Base-by-base conservation (phyloP, 2,888 invertebrate species). In the Phengaris arion region DNA sequence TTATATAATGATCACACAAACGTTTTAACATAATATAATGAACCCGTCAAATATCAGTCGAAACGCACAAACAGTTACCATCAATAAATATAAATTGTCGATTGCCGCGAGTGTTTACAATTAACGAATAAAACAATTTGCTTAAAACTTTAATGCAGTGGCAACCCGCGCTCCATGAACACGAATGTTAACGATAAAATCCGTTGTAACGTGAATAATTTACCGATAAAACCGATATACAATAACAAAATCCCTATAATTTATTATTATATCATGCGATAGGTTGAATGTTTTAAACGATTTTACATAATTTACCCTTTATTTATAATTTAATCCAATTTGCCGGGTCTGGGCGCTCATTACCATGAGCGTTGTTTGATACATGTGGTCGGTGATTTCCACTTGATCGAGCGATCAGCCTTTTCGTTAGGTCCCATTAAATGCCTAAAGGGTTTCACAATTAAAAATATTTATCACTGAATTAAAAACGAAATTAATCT, bases 161-260 rank as follows among this genome's bases (percentile, higher is more conserved):
- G 72, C 72, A 13, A 72, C 54, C 72, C 72, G 51, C 51, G 70
- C 48, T 70, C 48, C 72, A 54, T 72, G 52, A 54, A 72, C 72
- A 72, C 52, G 52, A 76, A 77, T 69, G 76, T 77, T 75, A 77
- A 77, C 77, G 76, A 77, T 77, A 75, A 76, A 76, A 75, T 70
- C 77, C 69, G 69, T 13, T 57, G 69, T 77, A 68, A 68, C 78
- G 77, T 77, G 70, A 78, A 77, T 77, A 76, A 76, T 74, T 69
- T 35, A 48, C 76, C 70, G 78, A 78, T 78, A 77, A 77, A 76
- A 74, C 76, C 74, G 76, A 57, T 77, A 76, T 78, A 55, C 76
- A 78, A 77, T 78, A 78, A 77, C 76, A 77, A 76, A 77, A 74
- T 77, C 76, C 74, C 75, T 74, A 74, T 76, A 77, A 78, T 77